Percentiles rank a stretch among this genome's conserved stretches.
Conservation (phyloP, 1,140 invertebrate genomes). For the Cryptotermes secundus region DNA sequence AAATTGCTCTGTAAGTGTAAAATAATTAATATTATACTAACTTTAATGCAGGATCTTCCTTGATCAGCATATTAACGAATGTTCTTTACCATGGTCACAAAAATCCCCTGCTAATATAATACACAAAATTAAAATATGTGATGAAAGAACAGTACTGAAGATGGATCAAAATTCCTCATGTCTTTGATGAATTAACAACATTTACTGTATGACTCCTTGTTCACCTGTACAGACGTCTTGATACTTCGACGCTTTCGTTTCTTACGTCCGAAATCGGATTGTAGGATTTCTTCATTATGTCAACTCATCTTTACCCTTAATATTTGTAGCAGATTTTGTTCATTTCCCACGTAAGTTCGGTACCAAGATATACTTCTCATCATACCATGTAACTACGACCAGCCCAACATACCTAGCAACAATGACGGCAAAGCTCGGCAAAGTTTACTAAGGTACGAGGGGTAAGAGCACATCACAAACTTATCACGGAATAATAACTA, state of each 20-base stretch:
- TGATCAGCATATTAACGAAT: neutral
- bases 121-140: neutral
- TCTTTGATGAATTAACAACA: neutral
- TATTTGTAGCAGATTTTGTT: constrained; percentile 21
- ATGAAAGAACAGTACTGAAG: neutral
- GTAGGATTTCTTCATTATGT: constrained; percentile 49
- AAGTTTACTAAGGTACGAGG: too few species aligned
- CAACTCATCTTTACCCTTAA: constrained; percentile 40
- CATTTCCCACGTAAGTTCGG: constrained; percentile 28
- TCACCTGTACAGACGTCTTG: constrained; percentile 51
- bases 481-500: too few species aligned
- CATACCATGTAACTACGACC: constrained; percentile 1
- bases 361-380: constrained; percentile 27
- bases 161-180: neutral
- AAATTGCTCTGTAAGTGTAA: constrained; percentile 46
- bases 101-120: neutral
- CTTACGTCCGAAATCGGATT: constrained; percentile 46
- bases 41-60: constrained; percentile 20
- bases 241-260: constrained; percentile 47
- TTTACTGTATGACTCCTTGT: neutral
- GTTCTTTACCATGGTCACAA: neutral
- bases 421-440: too few species aligned
- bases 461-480: too few species aligned
- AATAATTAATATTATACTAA: constrained; percentile 24
- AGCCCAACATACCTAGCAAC: too few species aligned